Base-by-base conservation (phyloP, 2,888 invertebrate species). In the Harpalus rufipes region DNA sequence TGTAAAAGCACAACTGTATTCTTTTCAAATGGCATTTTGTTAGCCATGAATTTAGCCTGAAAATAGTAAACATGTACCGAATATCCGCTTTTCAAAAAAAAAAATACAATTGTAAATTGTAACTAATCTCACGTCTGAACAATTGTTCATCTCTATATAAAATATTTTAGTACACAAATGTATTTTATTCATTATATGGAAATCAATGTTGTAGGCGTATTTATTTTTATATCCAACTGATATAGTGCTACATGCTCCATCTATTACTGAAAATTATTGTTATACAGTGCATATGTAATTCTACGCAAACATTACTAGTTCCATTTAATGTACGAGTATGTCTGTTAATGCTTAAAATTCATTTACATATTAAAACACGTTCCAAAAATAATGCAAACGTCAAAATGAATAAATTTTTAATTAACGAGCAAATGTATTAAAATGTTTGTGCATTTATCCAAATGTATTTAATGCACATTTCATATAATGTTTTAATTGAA, bases 141-240 rank as follows among this genome's bases (percentile, higher is more conserved):
- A n/a, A n/a, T n/a, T n/a, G 41, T 68, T 68, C 68, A 68, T 68
- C 7, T 68, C n/a, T 1, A 1, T 32, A 68, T 41, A 21, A 61
- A 61, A 16, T 41, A 32, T 41, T 41, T n/a, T 39, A 7, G 41
- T 41, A n/a, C 32, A 18, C 16, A n/a, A 6, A 14, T 14, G 12
- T 72, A 72, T 14, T 44, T 72, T 41, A 72, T 72, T 72, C 72
- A 72, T 72, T 14, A 41, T 72, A 72, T 72, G 41, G 65, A 41
- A 72, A 72, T 72, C 72, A 72, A 8, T 41, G 41, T 32, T 72
- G 39, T 39, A 16, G 14, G 32, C 2, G 7, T 8, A 21, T 8
- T 25, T 63, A 63, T 18, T 63, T 25, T 63, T 8, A 10, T 21
- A 63, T 21, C 12, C 10, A 5, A 59, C 63, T 21, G 63, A 63